Evolutionary conservation across 2,797 vertebrate species (phyloP).

Genomic region (Heterohyrax brucei): DNA sequence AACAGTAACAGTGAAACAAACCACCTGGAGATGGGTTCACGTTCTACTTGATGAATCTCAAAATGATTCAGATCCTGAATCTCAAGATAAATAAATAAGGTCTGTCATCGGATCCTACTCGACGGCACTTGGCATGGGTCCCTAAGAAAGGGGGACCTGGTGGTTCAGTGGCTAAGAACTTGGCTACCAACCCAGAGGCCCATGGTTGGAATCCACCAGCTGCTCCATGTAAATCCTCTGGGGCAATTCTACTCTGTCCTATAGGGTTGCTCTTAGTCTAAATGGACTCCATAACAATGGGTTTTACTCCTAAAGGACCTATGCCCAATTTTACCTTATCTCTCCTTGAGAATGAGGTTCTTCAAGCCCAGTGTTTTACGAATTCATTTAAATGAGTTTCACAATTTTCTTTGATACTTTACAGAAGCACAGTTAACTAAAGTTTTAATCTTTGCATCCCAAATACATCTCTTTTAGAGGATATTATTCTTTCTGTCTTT

Average conservation of each 20-base stretch:
- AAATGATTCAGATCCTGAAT: slow-evolving; percentile 13
- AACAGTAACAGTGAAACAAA: neutral
- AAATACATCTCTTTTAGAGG: neutral
- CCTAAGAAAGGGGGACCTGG: no score
- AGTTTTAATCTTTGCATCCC: neutral
- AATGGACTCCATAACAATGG: no score
- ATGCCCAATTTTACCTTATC: neutral
- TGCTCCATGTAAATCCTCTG: no score
- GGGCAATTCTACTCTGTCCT: no score
- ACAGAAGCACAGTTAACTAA: neutral
- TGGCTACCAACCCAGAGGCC: no score
- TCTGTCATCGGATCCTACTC: no score
- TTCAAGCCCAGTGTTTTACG: neutral
- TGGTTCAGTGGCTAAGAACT: no score
- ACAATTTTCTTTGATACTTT: neutral
- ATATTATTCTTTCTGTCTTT: neutral
- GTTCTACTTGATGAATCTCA: neutral
- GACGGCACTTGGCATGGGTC: no score
- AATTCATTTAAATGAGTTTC: slow-evolving; percentile 46
- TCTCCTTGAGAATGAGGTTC: neutral
- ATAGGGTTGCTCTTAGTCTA: no score
- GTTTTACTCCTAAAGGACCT: neutral
- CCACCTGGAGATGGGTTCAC: neutral
- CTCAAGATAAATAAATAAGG: neutral
- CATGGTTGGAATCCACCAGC: no score